Conservation (phyloP, 2,888 invertebrate species). For the Lepidochrysops patricia region DNA sequence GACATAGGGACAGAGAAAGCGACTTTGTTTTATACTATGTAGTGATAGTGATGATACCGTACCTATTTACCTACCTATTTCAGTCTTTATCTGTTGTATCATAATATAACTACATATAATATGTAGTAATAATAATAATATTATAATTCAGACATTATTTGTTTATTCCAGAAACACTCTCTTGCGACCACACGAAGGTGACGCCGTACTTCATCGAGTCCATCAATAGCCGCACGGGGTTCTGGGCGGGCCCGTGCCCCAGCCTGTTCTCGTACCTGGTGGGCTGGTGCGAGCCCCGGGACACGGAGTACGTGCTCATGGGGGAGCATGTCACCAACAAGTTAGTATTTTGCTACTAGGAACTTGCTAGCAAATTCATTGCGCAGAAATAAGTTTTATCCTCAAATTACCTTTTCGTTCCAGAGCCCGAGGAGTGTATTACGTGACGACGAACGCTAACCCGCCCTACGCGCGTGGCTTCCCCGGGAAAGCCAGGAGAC, state of each 20-base stretch:
- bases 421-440: constrained; percentile 89
- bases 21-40: no score
- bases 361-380: no score
- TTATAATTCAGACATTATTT: no score
- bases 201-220: constrained; percentile 94
- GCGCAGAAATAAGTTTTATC: no score
- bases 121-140: background rate
- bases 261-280: constrained; percentile 88
- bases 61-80: no score
- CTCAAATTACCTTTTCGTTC: constrained; percentile 24
- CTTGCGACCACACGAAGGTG: constrained; percentile 92
- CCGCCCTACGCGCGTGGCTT: constrained; percentile 90
- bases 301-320: constrained; percentile 87
- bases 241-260: constrained; percentile 90
- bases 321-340: constrained; percentile 86
- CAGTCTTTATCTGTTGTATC: no score
- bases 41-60: no score
- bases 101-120: no score
- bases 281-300: constrained; percentile 87
- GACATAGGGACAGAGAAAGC: no score
- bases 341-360: constrained; percentile 73
- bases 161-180: constrained; percentile 80
- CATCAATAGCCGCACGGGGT: constrained; percentile 84
- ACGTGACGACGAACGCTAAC: constrained; percentile 88
- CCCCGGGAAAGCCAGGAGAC: constrained; percentile 75